Percentiles rank a stretch among this genome's conserved stretches.
These are phyloP conservation scores for Himalopsyche tibetana DNA, from an alignment of 2,888 invertebrate species.

Conservation along the genomic window DNA sequence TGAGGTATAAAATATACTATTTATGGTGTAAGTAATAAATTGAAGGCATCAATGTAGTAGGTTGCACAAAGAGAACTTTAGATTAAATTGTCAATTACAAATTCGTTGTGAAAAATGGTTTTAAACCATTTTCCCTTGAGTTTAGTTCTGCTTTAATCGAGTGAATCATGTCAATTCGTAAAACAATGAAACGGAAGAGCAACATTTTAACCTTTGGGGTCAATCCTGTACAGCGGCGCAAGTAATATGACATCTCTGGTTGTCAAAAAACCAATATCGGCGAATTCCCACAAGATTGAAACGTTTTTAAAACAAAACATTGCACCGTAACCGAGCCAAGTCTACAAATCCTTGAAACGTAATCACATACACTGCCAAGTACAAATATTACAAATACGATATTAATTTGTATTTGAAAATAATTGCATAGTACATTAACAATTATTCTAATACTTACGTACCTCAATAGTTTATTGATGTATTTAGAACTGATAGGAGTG, in stretches of 20 bases:
- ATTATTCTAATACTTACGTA: slow-evolving; percentile 10
- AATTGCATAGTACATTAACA: not conserved
- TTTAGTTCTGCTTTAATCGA: not conserved
- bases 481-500: not conserved
- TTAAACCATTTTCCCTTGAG: not conserved
- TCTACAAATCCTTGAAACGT: slow-evolving; percentile 15
- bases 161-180: not conserved
- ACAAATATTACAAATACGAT: slow-evolving; percentile 30
- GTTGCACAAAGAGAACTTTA: not conserved
- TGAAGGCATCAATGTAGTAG: not conserved
- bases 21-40: not conserved
- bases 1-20: not conserved
- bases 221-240: not conserved
- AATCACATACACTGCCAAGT: slow-evolving; percentile 26
- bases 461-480: not conserved
- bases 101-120: not conserved
- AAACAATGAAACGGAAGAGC: slow-evolving; percentile 25
- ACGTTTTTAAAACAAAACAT: slow-evolving; percentile 26
- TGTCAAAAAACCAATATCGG: slow-evolving; percentile 13
- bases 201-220: slow-evolving; percentile 45
- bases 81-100: not conserved
- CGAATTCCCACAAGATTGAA: not conserved
- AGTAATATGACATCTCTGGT: slow-evolving; percentile 27
- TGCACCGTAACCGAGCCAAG: slow-evolving; percentile 19
- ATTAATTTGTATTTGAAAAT: slow-evolving; percentile 4